A percentile compares a stretch with the other conserved stretches of the same genome.
These are phyloP conservation scores for Cheilosia soror DNA, from an alignment of 2,888 invertebrate genomes.

Conservation along the genomic window DNA sequence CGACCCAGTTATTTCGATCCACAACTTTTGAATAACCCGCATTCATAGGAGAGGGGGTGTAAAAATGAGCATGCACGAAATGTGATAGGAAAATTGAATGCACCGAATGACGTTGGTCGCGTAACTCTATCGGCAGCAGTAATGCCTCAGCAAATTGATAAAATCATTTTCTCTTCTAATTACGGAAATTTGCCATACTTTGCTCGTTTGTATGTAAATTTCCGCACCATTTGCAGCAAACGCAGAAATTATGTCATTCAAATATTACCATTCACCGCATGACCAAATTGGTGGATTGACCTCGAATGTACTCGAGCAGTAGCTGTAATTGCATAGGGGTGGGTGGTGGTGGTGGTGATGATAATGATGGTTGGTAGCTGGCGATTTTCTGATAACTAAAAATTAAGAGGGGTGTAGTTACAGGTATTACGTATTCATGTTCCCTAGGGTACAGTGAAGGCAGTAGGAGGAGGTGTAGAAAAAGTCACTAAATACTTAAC, in stretches of 20 bases:
- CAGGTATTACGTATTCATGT: too few relatives aligned
- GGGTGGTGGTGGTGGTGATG: slow-evolving; percentile 22
- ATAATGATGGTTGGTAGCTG: not conserved
- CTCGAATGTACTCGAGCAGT: slow-evolving; percentile 48
- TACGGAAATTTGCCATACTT: slow-evolving; percentile 49
- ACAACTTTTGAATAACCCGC: too few relatives aligned
- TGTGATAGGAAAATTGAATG: not conserved
- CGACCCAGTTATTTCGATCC: too few relatives aligned
- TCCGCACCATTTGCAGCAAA: slow-evolving; percentile 38
- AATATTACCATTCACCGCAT: slow-evolving; percentile 7
- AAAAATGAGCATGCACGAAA: not conserved
- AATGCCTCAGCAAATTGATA: slow-evolving; percentile 44
- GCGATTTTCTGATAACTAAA: not conserved
- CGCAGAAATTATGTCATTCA: slow-evolving; percentile 59
- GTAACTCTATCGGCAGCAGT: not conserved
- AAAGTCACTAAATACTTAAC: too few relatives aligned
- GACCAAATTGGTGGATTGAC: slow-evolving; percentile 36
- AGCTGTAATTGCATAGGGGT: slow-evolving; percentile 36
- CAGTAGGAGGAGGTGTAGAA: too few relatives aligned
- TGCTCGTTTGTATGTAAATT: slow-evolving; percentile 43
- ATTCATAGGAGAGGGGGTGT: too few relatives aligned
- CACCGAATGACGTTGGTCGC: not conserved
- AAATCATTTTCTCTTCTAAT: slow-evolving; percentile 65
- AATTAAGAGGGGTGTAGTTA: too few relatives aligned
- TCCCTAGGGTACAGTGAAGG: too few relatives aligned